phyloP scores from a whole-genome alignment of 1,140 invertebrate species.

The Tetragnatha versicolor region DNA sequence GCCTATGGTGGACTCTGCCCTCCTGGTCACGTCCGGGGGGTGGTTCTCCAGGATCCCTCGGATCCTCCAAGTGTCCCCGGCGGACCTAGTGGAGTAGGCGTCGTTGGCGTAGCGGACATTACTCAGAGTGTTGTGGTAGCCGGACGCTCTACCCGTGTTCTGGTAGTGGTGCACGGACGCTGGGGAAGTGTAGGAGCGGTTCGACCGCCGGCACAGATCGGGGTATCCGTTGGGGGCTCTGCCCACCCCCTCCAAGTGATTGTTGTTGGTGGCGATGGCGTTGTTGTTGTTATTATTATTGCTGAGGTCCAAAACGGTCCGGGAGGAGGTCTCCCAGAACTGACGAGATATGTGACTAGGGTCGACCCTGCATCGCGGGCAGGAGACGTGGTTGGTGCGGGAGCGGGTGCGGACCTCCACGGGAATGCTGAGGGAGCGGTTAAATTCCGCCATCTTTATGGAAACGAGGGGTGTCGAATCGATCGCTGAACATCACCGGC shows the following conservation, averaged over 20 bases:
- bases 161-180: slow-evolving; percentile 49
- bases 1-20: slow-evolving; percentile 31
- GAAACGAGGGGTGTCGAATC: slow-evolving; percentile 17
- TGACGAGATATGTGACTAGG: slow-evolving; percentile 56
- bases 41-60: slow-evolving; percentile 46
- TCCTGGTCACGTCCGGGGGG: slow-evolving; percentile 36
- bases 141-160: neutral
- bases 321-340: slow-evolving; percentile 33
- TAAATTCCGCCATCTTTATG: slow-evolving; percentile 51
- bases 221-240: slow-evolving; percentile 30
- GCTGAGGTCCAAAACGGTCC: neutral
- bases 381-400: slow-evolving; percentile 19
- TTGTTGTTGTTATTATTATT: slow-evolving; percentile 8
- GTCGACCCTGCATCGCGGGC: slow-evolving; percentile 46
- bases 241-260: neutral
- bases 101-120: slow-evolving; percentile 38
- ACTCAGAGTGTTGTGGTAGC: slow-evolving; percentile 6
- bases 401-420: slow-evolving; percentile 36
- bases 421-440: slow-evolving; percentile 48
- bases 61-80: slow-evolving; percentile 51
- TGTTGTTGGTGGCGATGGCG: neutral
- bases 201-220: slow-evolving; percentile 46
- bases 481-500: slow-evolving; percentile 45
- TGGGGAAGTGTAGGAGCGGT: slow-evolving; percentile 42
- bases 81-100: slow-evolving; percentile 39